Conservation (phyloP, 2,113 vertebrate genomes). For the Lepisosteus osseus region DNA sequence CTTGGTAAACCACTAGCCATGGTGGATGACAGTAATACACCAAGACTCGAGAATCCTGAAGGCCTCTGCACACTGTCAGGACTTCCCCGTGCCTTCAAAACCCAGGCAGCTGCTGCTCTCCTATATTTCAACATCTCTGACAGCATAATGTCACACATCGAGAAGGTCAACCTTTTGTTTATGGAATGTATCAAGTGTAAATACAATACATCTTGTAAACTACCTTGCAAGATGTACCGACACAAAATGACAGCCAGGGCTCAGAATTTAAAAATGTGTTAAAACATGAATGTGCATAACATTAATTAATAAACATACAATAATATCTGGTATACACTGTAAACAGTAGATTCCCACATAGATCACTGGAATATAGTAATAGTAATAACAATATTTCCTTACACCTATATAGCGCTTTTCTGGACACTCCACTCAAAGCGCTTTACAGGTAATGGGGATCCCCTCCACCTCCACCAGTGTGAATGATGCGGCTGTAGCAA, state of each 20-base stretch:
- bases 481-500: too few species aligned
- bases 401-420: too few species aligned
- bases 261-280: neutral
- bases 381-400: too few species aligned
- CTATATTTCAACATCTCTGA: neutral
- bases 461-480: too few species aligned
- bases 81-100: neutral
- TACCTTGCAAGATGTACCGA: neutral
- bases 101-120: neutral
- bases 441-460: too few species aligned
- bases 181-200: constrained; percentile 2
- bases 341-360: neutral
- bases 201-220: constrained; percentile 7
- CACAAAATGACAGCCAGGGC: neutral
- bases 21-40: neutral
- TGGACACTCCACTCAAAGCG: too few species aligned
- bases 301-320: too few species aligned
- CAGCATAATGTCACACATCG: constrained; percentile 7
- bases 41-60: neutral
- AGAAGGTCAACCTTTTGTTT: neutral
- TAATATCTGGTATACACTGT: neutral
- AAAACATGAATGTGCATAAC: too few species aligned
- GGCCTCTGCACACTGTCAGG: neutral
- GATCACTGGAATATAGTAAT: too few species aligned
- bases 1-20: too few species aligned